Base-by-base conservation (phyloP, 2,888 invertebrate species). In the Adelphocoris suturalis region DNA sequence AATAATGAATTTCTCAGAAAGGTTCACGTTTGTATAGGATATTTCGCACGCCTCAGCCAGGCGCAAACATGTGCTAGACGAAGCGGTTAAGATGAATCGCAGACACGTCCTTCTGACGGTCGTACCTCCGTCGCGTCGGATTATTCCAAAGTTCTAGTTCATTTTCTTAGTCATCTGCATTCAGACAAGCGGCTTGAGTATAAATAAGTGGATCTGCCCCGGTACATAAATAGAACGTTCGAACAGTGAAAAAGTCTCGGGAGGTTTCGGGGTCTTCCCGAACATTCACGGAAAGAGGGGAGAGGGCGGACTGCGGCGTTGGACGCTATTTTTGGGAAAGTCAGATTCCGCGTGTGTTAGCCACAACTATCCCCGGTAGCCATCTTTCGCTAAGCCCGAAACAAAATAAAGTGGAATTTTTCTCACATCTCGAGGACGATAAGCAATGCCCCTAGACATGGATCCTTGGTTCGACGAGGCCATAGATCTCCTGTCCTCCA, bases 381-480 rank as follows among this genome's bases (percentile, higher is more conserved):
- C 19, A n/a, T 61, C 61, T 61, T 61, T 19, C n/a, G 61, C 19
- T 61, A 19, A n/a, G 11, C 52, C 16, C 14, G 2, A 61, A 61
- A 61, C 5, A 61, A 61, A 61, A n/a, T 61, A 61, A 61, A 19
- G 61, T 19, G 61, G 9, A 61, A 14, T 61, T 61, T 19, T n/a
- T 61, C 61, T n/a, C 61, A 2, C 19, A 61, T 14, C 37, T 37
- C 37, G 37, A 4, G 37, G 37, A 37, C 2, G 37, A 37, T 37
- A 57, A 57, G 16, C 37, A 37, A 84, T 84, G 84, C 57, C 84
- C 16, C 84, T 84, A 28, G 23, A 27, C 55, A 76, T 87, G 87
- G 87, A 87, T n/a, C 87, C 87, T 23, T 87, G 87, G 87, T 87
- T 87, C 37, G 87, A 87, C 48, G 87, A 87, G 13, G 87, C 87